These are phyloP conservation scores for Turdus rufiventris DNA, from an alignment of 2,113 vertebrate species.

Conservation along the genomic window DNA sequence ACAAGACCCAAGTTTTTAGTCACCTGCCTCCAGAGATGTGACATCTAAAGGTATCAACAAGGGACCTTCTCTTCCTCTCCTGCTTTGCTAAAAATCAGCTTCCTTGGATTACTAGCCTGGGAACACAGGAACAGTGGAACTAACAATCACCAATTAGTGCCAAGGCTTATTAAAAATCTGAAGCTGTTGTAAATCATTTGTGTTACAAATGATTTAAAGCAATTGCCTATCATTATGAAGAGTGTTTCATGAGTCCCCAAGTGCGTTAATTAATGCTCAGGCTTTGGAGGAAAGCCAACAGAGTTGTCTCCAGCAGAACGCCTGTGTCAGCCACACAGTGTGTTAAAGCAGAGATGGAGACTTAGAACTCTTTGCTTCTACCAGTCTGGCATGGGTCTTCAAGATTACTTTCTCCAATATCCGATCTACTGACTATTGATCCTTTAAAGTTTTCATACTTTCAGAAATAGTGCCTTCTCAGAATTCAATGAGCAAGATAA, in stretches of 20 bases:
- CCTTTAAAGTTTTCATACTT: background rate
- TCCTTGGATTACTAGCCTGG: conserved; percentile 1
- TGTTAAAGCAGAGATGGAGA: background rate
- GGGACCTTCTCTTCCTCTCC: background rate
- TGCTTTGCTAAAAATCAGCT: background rate
- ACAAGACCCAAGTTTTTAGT: background rate
- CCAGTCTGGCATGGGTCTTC: background rate
- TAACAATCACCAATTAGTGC: conserved; percentile 7
- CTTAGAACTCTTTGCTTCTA: background rate
- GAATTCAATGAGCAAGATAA: background rate
- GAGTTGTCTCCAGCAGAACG: background rate
- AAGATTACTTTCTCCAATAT: background rate
- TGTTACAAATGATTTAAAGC: conserved; percentile 25
- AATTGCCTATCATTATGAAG: conserved; percentile 53
- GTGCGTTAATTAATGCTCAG: conserved; percentile 41
- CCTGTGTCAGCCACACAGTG: background rate
- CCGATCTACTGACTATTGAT: background rate
- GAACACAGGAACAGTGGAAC: background rate
- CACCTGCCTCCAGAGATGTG: background rate
- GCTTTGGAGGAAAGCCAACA: conserved; percentile 45
- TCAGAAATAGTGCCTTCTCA: background rate
- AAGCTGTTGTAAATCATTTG: conserved; percentile 34
- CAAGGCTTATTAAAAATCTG: conserved; percentile 33
- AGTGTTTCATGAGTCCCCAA: conserved; percentile 19
- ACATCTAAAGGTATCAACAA: background rate